Conservation (phyloP, 1,140 invertebrate genomes). For the Drosophila guanche region DNA sequence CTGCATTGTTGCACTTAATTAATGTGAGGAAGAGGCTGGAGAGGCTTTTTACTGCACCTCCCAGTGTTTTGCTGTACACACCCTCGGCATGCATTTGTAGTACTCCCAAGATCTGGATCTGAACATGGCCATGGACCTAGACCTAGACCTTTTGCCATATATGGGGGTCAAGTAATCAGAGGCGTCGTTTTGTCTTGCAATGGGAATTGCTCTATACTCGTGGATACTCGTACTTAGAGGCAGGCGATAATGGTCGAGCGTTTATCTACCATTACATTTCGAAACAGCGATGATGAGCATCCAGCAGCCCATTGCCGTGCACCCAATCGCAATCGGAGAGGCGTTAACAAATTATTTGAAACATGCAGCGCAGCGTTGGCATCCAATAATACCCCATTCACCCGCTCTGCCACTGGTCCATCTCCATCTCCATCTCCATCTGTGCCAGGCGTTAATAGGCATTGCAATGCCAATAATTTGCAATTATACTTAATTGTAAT, state of each 20-base stretch:
- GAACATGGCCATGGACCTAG: not conserved
- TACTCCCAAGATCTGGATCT: conserved; percentile 1
- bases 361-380: conserved; percentile 70
- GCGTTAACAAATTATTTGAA: conserved; percentile 77
- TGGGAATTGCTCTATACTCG: conserved; percentile 56
- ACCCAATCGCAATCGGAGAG: conserved; percentile 63
- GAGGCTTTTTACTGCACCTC: conserved; percentile 26
- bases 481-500: conserved; percentile 75
- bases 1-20: conserved; percentile 79
- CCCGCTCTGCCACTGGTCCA: not conserved
- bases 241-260: conserved; percentile 64
- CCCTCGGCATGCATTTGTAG: conserved; percentile 54
- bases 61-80: conserved; percentile 46
- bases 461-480: conserved; percentile 79
- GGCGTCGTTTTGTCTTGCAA: conserved; percentile 60
- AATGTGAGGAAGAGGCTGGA: conserved; percentile 54
- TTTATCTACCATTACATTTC: conserved; percentile 54
- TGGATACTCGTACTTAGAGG: conserved; percentile 41
- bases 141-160: conserved; percentile 25
- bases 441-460: conserved; percentile 70
- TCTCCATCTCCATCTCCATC: conserved; percentile 9
- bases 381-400: conserved; percentile 50
- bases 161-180: conserved; percentile 70
- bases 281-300: conserved; percentile 19
- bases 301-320: conserved; percentile 29